These are phyloP conservation scores for Hoplodrina ambigua DNA, from an alignment of 2,888 invertebrate species.

Conservation along the genomic window DNA sequence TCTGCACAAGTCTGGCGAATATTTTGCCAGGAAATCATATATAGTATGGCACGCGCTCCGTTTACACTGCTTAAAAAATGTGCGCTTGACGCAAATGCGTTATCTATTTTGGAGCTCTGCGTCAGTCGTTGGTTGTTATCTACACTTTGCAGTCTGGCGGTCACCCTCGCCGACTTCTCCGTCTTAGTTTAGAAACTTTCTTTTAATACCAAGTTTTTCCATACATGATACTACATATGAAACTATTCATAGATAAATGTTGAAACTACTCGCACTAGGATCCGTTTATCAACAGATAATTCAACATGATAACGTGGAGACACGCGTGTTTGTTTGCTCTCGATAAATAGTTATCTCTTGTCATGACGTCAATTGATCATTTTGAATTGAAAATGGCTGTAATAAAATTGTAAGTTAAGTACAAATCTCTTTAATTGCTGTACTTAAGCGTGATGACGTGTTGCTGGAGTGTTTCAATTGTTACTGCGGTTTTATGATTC, in stretches of 20 bases:
- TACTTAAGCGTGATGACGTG: conserved; percentile 23
- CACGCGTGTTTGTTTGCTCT: conserved; percentile 78
- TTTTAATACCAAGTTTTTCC: conserved; percentile 34
- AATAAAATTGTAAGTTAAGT: conserved; percentile 66
- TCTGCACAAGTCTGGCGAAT: conserved; percentile 76
- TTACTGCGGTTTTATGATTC: conserved; percentile 19
- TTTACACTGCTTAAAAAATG: conserved; percentile 88
- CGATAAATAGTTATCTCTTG: conserved; percentile 72
- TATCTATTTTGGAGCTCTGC: conserved; percentile 90
- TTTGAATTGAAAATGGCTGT: conserved; percentile 70
- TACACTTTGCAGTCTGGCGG: conserved; percentile 85
- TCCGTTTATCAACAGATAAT: conserved; percentile 74
- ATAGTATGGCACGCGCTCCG: conserved; percentile 82
- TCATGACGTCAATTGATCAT: conserved; percentile 80
- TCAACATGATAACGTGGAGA: conserved; percentile 73
- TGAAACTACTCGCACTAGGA: conserved; percentile 61
- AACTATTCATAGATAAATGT: conserved; percentile 29
- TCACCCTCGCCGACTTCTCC: conserved; percentile 77
- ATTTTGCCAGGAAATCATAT: conserved; percentile 87
- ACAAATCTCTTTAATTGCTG: conserved; percentile 51
- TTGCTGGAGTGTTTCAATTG: conserved; percentile 21
- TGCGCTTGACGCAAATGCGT: conserved; percentile 90
- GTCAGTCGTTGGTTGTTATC: conserved; percentile 86
- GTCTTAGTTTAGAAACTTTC: conserved; percentile 63
- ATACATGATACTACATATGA: conserved; percentile 8